phyloP scores from a whole-genome alignment of 2,888 invertebrate species.

The Melanostoma mellinum region DNA sequence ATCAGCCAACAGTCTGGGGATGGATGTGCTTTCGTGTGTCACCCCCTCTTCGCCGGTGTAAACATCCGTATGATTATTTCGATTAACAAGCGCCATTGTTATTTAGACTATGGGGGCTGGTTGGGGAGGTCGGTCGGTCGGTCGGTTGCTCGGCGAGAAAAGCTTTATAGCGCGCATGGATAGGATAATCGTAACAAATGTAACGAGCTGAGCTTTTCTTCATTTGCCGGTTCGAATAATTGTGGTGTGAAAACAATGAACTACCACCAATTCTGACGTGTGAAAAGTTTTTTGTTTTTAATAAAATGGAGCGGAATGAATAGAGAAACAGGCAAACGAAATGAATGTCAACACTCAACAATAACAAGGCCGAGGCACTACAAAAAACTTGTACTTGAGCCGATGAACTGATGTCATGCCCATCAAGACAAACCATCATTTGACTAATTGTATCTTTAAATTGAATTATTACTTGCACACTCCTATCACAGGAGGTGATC shows the following conservation, averaged over 20 bases:
- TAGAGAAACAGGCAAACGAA: neutral
- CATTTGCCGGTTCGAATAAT: slow-evolving; percentile 35
- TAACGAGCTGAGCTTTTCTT: slow-evolving; percentile 37
- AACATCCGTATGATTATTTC: neutral
- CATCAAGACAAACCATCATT: slow-evolving; percentile 6
- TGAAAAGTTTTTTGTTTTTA: slow-evolving; percentile 9
- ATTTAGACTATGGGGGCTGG: neutral
- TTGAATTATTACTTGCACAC: slow-evolving; percentile 1
- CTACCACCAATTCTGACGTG: neutral
- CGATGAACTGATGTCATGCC: slow-evolving; percentile 33
- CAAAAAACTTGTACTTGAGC: slow-evolving; percentile 8
- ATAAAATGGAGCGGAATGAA: neutral
- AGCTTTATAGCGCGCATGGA: slow-evolving; percentile 39
- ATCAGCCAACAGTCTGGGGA: slow-evolving; percentile 31
- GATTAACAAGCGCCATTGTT: slow-evolving; percentile 25
- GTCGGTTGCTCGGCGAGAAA: slow-evolving; percentile 18
- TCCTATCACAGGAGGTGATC: neutral
- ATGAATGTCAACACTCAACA: slow-evolving; percentile 34
- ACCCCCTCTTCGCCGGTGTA: neutral
- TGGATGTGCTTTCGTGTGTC: slow-evolving; percentile 39
- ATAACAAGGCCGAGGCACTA: slow-evolving; percentile 25
- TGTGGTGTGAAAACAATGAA: neutral
- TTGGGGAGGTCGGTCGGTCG: neutral
- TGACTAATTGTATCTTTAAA: neutral
- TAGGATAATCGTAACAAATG: slow-evolving; percentile 16